Conservation (phyloP, 2,888 invertebrate genomes). For the Neocrepidodera transversa region DNA sequence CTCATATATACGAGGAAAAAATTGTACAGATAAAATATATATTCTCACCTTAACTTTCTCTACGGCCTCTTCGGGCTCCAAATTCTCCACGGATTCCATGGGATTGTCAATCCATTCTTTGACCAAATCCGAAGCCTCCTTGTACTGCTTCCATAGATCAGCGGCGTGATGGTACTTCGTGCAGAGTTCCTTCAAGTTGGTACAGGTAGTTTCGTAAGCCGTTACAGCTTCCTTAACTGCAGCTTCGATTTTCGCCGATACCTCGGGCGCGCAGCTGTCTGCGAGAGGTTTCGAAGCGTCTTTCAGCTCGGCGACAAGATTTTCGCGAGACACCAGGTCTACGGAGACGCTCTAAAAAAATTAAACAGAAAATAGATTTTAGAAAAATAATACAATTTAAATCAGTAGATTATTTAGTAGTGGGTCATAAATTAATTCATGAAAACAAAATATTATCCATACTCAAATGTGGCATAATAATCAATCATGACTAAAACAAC, state of each 20-base stretch:
- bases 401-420: too few relatives aligned
- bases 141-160: conserved; percentile 81
- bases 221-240: conserved; percentile 81
- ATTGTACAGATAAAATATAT: too few relatives aligned
- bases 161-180: conserved; percentile 82
- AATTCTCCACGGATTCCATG: conserved; percentile 73
- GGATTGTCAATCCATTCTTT: conserved; percentile 79
- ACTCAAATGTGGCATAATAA: too few relatives aligned
- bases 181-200: conserved; percentile 77
- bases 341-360: conserved; percentile 74
- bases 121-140: conserved; percentile 79
- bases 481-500: too few relatives aligned
- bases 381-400: too few relatives aligned
- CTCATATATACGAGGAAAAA: too few relatives aligned
- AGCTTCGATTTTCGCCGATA: conserved; percentile 75
- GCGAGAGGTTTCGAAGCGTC: conserved; percentile 76
- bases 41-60: conserved; percentile 73
- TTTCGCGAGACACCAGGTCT: conserved; percentile 77
- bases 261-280: conserved; percentile 72
- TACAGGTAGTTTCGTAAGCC: conserved; percentile 82
- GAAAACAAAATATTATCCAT: too few relatives aligned
- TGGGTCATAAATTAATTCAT: too few relatives aligned
- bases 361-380: too few relatives aligned
- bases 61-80: conserved; percentile 75
- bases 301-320: conserved; percentile 74